Evolutionary conservation across 2,113 vertebrate genomes (phyloP).

Genomic region (Psophia crepitans): DNA sequence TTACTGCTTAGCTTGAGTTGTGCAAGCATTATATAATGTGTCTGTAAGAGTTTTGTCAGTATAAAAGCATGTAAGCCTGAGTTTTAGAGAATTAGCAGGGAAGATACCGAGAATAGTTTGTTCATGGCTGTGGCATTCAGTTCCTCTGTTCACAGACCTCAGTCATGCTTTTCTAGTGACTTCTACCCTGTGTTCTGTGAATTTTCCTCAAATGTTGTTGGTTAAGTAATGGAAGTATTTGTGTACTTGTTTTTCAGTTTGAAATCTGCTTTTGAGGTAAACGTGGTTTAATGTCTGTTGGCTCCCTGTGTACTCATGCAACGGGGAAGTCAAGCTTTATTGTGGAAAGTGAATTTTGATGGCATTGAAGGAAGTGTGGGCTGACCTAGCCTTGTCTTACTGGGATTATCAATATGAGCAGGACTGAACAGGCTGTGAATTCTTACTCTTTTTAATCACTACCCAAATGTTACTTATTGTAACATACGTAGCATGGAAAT

Average conservation of each 20-base stretch:
- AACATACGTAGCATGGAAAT: neutral
- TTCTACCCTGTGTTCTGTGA: neutral
- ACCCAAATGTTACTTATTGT: neutral
- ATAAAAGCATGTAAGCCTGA: neutral
- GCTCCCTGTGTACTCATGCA: neutral
- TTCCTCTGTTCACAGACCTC: neutral
- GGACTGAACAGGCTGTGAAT: neutral
- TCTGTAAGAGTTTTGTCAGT: neutral
- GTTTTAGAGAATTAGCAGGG: neutral
- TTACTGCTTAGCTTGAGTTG: neutral
- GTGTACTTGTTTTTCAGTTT: neutral
- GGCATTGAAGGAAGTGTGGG: neutral
- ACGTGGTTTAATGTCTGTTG: neutral
- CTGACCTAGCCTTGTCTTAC: neutral
- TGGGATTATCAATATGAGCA: neutral
- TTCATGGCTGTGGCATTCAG: conserved; percentile 1
- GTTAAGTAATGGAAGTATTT: neutral
- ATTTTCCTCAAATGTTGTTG: neutral
- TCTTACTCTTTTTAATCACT: neutral
- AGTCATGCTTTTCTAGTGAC: neutral
- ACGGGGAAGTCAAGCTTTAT: neutral
- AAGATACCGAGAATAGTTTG: neutral
- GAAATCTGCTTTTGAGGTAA: neutral
- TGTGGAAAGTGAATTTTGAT: neutral
- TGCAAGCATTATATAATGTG: neutral